phyloP scores from a whole-genome alignment of 2,113 vertebrate genomes.

The Telmatochromis sp. region DNA sequence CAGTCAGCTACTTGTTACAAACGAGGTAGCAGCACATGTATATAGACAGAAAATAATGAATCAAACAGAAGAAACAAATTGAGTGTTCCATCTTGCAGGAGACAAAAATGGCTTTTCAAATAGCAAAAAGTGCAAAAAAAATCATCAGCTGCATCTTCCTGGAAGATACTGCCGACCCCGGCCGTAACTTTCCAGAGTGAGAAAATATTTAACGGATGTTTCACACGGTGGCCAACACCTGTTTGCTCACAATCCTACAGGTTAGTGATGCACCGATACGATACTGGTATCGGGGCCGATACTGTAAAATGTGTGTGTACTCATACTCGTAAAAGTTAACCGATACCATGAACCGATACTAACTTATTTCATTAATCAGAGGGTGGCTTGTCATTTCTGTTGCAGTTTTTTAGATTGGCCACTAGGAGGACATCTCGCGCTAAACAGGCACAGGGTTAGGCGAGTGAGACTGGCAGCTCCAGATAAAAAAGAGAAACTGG shows the following conservation, averaged over 20 bases:
- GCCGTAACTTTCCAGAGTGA: not conserved
- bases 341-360: fast-evolving
- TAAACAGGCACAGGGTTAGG: too few species aligned
- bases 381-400: fast-evolving
- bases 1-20: not conserved
- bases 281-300: too few species aligned
- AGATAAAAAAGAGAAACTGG: too few species aligned
- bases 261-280: too few species aligned
- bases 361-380: too few species aligned
- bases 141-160: not conserved
- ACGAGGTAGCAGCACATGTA: not conserved
- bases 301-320: too few species aligned
- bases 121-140: not conserved
- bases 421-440: too few species aligned
- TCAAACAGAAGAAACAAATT: not conserved
- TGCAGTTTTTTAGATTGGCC: too few species aligned
- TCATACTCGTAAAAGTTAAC: too few species aligned
- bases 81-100: not conserved
- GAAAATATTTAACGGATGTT: not conserved
- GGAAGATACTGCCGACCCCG: not conserved
- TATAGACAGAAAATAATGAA: not conserved
- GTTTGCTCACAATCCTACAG: not conserved
- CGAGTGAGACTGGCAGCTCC: fast-evolving
- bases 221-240: not conserved
- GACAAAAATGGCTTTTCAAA: not conserved